Base-by-base conservation (phyloP, 2,888 invertebrate species). In the Pelosia muscerda region DNA sequence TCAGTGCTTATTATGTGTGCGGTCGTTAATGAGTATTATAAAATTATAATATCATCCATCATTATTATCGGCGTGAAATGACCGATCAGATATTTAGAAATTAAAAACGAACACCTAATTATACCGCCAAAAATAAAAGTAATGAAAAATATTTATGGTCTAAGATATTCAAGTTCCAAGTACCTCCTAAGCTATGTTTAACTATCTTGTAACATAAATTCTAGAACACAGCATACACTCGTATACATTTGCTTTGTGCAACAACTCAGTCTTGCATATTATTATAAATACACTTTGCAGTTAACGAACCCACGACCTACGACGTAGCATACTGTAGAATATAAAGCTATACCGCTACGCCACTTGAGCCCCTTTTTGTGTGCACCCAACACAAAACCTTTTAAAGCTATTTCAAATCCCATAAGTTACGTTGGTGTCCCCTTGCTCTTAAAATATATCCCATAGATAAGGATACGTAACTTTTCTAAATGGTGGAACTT, bases 391-490 rank as follows among this genome's bases (percentile, higher is more conserved):
- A 19, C n/a, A 9, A 49, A 49, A 49, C n/a, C n/a, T n/a, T 49
- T 49, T 49, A 9, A 49, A 49, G 49, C n/a, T 6, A 42, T 42
- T 42, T 9, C 49, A n/a, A 49, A 49, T n/a, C 19, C n/a, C n/a
- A 49, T 49, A 49, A n/a, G 15, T 49, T 57, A 42, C 60, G 55
- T 34, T 28, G 56, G 38, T 34, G 57, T n/a, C 56, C 57, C 57
- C 62, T 66, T 57, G 42, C 57, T 31, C 53, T 62, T 57, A 25
- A 49, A 57, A 53, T 23, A 54, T 57, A 58, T 59, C 31, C 8
- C 13, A 31, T 23, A 56, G 61, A 61, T 63, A 63, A 62, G 49
- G 49, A 57, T n/a, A n/a, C 31, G 57, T 31, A 28, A 62, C 62
- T 57, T 61, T 55, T 13, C 58, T 31, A 26, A 60, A 54, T 54